phyloP scores from a whole-genome alignment of 35 echinoderm and acorn worm species.

The Chiridota heheva region DNA sequence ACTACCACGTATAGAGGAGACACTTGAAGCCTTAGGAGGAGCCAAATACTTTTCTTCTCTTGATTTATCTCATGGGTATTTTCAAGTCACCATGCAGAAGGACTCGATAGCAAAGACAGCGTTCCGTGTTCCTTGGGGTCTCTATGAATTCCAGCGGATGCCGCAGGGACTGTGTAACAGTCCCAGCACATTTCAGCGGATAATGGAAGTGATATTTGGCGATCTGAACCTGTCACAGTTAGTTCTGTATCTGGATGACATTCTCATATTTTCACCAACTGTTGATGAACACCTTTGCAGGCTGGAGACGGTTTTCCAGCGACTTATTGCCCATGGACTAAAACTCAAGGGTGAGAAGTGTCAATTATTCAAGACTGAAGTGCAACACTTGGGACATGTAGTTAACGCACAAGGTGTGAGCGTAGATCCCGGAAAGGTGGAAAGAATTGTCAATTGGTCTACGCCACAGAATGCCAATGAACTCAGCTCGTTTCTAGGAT shows the following conservation, averaged over 20 bases:
- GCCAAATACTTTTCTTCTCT: background rate
- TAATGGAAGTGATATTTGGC: slow-evolving; percentile 44
- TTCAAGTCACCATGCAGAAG: background rate
- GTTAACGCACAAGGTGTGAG: slow-evolving; percentile 12
- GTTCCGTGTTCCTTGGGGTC: slow-evolving; percentile 46
- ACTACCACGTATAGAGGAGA: slow-evolving; percentile 12
- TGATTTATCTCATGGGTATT: slow-evolving; percentile 11
- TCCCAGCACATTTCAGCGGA: slow-evolving; percentile 10
- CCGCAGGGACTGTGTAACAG: slow-evolving; percentile 42
- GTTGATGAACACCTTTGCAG: slow-evolving; percentile 22
- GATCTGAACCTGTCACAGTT: slow-evolving; percentile 14
- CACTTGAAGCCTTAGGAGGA: background rate
- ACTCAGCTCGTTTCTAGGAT: slow-evolving; percentile 12
- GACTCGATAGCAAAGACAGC: slow-evolving; percentile 18
- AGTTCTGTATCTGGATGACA: slow-evolving; percentile 38
- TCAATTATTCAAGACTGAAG: background rate
- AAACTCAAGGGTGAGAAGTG: slow-evolving; percentile 22
- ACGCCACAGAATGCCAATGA: background rate
- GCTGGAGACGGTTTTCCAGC: slow-evolving; percentile 4
- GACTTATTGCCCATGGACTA: slow-evolving; percentile 1
- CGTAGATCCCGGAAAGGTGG: slow-evolving; percentile 1
- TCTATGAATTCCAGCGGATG: slow-evolving; percentile 39
- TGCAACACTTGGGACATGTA: slow-evolving; percentile 20
- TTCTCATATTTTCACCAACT: slow-evolving; percentile 23
- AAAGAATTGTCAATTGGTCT: slow-evolving; percentile 11